phyloP scores from a whole-genome alignment of 2,113 vertebrate species.

The Ramphastos sulfuratus region DNA sequence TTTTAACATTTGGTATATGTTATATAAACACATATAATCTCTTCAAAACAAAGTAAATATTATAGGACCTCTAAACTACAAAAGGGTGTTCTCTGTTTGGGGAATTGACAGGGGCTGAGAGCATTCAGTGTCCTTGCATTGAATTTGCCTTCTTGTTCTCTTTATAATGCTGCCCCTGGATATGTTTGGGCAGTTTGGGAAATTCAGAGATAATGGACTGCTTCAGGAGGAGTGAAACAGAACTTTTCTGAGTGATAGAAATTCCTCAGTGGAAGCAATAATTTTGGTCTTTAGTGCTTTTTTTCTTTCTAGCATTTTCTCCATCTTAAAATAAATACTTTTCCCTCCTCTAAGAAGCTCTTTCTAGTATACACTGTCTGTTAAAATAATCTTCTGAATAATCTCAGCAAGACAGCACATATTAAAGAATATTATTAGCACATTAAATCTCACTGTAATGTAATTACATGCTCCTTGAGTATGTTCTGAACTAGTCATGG shows the following conservation, averaged over 20 bases:
- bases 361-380: neutral
- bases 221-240: neutral
- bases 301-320: neutral
- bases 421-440: neutral
- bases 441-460: neutral
- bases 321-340: neutral
- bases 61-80: neutral
- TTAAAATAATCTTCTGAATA: neutral
- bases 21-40: constrained; percentile 50
- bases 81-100: neutral
- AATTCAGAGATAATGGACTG: neutral
- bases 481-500: neutral
- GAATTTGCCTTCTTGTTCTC: neutral
- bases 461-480: neutral
- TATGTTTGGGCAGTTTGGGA: neutral
- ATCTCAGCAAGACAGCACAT: neutral
- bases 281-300: neutral
- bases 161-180: neutral
- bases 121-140: neutral
- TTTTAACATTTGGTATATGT: constrained; percentile 27
- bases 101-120: constrained; percentile 3
- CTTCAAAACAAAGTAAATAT: neutral
- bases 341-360: neutral
- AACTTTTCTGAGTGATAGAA: neutral
- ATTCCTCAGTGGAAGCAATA: neutral